A percentile compares a stretch with the other conserved stretches of the same genome.
Evolutionary conservation across 2,113 vertebrate genomes (phyloP).

Genomic region (Perognathus longimembris): DNA sequence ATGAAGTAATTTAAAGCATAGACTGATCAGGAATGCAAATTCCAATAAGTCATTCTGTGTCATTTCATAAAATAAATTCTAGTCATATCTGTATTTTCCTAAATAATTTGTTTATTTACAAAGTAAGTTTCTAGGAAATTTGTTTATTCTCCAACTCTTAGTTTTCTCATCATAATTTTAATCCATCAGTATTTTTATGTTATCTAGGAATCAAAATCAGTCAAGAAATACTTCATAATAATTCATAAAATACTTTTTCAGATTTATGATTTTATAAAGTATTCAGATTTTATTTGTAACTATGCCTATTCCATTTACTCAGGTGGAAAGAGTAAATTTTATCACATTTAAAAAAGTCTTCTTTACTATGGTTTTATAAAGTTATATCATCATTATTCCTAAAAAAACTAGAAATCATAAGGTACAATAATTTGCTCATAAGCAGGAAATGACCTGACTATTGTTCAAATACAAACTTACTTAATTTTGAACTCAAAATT

Average conservation of each 20-base stretch:
- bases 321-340: background rate
- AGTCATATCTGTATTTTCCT: background rate
- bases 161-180: background rate
- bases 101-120: slow-evolving; percentile 16
- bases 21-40: background rate
- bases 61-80: background rate
- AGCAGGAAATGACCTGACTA: background rate
- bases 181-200: background rate
- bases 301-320: background rate
- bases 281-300: background rate
- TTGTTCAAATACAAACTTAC: background rate
- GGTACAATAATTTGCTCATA: slow-evolving; percentile 8
- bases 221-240: slow-evolving; percentile 2
- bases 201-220: background rate
- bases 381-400: background rate
- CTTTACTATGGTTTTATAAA: background rate
- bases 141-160: background rate
- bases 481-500: background rate
- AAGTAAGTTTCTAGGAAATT: background rate
- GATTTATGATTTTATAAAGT: background rate
- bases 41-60: slow-evolving; percentile 3
- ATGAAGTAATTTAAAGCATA: background rate
- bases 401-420: background rate
- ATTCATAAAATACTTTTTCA: background rate
- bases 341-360: background rate